Evolutionary conservation across 2,888 invertebrate genomes (phyloP), one percentile per base, ranked within the genome.

Genomic region (Ennomos fuscantarius): DNA sequence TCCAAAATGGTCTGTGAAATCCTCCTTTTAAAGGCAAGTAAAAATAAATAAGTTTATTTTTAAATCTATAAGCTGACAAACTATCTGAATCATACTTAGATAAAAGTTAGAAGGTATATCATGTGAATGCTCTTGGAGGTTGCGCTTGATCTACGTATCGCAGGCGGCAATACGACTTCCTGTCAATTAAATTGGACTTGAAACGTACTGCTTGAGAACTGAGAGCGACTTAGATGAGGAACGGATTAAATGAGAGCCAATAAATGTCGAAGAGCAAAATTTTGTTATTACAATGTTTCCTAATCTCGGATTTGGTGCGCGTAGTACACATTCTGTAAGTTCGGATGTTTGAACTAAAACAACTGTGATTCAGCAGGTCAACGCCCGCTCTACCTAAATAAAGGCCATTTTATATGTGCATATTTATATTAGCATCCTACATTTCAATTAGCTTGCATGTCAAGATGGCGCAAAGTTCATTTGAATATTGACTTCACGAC

Each of bases 401-500:
- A 65, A 70, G 68, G 62, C 57, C 51, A 62, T 68, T 64, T 72
- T 71, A 73, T 75, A 73, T 72, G 72, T 76, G 74, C 74, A 77
- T 75, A 74, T 75, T 72, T 73, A 72, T 73, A 73, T 84, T 81
- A 78, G 77, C 86, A 87, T 87, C 80, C 81, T 82, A 84, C 80
- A 84, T 84, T 84, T 85, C 80, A 85, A 87, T 89, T 86, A 85
- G 79, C 73, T 74, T 76, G 79, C 82, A 69, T 73, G 82, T 84
- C 82, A 84, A 82, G 76, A 75, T 79, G 73, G 72, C 73, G 81
- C 77, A 75, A 79, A 77, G 72, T 73, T 75, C 66, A 89, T 89
- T 89, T 86, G 74, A 89, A 88, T 87, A 86, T 78, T 77, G 79
- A 78, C 70, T 76, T 79, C 83, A 84, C 84, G 85, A 85, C 60